phyloP scores from a whole-genome alignment of 2,888 invertebrate species.

The Diarsia brunnea region DNA sequence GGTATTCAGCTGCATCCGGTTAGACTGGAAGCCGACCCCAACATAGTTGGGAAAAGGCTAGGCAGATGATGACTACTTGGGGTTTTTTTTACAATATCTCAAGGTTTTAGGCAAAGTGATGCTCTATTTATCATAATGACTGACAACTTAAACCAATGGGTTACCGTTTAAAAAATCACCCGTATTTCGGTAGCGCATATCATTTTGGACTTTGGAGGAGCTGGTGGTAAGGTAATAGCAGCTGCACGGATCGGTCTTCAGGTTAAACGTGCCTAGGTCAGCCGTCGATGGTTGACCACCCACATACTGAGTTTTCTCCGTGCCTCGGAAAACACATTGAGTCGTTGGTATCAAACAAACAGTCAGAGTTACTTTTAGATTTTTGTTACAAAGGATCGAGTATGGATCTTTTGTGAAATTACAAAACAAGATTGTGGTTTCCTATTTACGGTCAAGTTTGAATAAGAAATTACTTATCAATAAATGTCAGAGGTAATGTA shows the following conservation, averaged over 20 bases:
- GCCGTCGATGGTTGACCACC: background rate
- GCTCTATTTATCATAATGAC: too few relatives aligned
- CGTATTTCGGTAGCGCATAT: background rate
- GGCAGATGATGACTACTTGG: too few relatives aligned
- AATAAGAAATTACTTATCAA: slow-evolving; percentile 46
- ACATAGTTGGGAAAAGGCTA: too few relatives aligned
- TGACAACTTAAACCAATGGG: background rate
- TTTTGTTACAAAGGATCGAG: background rate
- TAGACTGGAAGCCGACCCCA: too few relatives aligned
- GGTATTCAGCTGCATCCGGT: too few relatives aligned
- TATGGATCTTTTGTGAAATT: slow-evolving; percentile 16
- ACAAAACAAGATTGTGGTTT: slow-evolving; percentile 38
- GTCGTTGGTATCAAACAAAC: background rate
- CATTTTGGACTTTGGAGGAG: background rate
- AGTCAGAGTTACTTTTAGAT: background rate
- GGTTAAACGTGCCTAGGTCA: background rate
- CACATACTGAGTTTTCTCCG: background rate
- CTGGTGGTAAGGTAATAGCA: background rate
- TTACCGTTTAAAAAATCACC: background rate
- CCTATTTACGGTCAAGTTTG: slow-evolving; percentile 27
- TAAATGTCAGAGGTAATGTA: slow-evolving; percentile 42
- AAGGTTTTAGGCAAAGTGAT: too few relatives aligned
- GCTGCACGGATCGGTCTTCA: background rate
- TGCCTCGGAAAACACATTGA: background rate
- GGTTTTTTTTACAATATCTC: too few relatives aligned